Evolutionary conservation across 53 echinoderm and acorn worm species (phyloP).

Genomic region (Apostichopus leukothele): DNA sequence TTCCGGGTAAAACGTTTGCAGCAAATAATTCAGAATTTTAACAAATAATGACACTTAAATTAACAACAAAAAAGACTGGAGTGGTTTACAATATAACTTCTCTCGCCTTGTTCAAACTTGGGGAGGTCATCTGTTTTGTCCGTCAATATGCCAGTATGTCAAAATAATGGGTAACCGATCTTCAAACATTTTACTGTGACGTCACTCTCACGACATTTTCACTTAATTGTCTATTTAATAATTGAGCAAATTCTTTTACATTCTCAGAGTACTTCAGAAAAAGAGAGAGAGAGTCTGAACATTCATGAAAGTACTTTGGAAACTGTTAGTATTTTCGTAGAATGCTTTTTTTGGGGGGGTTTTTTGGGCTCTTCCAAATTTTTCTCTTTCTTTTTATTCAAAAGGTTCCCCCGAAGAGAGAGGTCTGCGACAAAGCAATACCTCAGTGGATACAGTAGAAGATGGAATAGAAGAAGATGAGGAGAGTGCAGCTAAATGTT

Average conservation of each 20-base stretch:
- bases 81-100: background rate
- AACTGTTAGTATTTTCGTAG: too few relatives aligned
- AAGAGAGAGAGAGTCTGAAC: too few relatives aligned
- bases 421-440: background rate
- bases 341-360: background rate
- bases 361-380: background rate
- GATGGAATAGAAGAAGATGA: background rate
- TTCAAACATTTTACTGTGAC: background rate
- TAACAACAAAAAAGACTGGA: background rate
- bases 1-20: constrained; percentile 12
- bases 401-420: background rate
- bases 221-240: background rate
- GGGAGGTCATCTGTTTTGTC: background rate
- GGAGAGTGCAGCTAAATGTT: background rate
- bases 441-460: background rate
- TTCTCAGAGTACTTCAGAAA: background rate
- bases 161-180: background rate
- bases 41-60: background rate
- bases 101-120: background rate
- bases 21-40: background rate
- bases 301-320: too few relatives aligned
- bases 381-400: background rate
- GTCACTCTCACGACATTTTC: background rate
- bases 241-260: background rate
- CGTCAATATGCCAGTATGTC: background rate